phyloP scores from a whole-genome alignment of 2,797 vertebrate species.

The Falco biarmicus region DNA sequence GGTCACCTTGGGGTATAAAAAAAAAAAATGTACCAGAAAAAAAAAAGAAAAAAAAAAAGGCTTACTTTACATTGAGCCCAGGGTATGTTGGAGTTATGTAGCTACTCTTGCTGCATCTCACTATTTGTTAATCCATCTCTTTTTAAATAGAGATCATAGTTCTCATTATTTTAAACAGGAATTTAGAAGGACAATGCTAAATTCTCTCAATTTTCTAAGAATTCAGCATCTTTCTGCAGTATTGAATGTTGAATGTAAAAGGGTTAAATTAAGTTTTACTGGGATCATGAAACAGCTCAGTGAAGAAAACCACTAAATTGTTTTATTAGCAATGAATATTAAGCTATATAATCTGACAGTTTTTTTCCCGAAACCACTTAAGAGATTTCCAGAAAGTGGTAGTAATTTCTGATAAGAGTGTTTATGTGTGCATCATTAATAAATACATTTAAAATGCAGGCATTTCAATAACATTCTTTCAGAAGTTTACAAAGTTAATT shows the following conservation, averaged over 20 bases:
- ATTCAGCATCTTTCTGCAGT: background rate
- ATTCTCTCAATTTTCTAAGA: background rate
- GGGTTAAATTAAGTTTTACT: background rate
- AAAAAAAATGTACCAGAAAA: background rate
- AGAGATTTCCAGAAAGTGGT: background rate
- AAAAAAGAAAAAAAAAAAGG: background rate
- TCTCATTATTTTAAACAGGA: background rate
- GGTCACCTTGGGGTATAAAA: constrained; percentile 45
- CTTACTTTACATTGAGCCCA: background rate
- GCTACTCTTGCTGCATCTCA: background rate
- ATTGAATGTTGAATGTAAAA: background rate
- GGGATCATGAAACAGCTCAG: background rate
- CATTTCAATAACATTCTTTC: background rate
- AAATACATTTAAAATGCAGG: background rate
- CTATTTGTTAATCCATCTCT: background rate
- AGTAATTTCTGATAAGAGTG: background rate
- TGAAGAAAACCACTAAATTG: background rate
- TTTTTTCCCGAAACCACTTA: background rate
- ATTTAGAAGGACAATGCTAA: background rate
- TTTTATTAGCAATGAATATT: background rate
- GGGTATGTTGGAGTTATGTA: background rate
- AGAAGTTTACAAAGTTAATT: background rate
- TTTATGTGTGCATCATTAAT: background rate
- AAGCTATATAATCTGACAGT: background rate
- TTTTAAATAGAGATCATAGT: background rate